These are phyloP conservation scores for Pseudotriccus pelzelni DNA, from an alignment of 2,797 vertebrate species.

Conservation along the genomic window DNA sequence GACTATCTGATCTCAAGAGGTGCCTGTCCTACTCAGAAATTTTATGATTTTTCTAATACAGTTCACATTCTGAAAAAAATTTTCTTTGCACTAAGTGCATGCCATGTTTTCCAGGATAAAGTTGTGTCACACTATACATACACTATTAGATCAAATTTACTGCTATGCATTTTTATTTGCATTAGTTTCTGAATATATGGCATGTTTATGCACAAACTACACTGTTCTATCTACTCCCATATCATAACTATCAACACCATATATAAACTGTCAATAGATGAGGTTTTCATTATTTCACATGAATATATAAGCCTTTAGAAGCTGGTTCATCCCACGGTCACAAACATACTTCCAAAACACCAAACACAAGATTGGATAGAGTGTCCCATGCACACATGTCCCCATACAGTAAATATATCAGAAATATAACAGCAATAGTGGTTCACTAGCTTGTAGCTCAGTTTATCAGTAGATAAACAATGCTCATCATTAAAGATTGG, in stretches of 20 bases:
- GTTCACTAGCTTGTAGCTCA: not conserved
- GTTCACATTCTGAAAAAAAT: not conserved
- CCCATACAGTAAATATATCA: not conserved
- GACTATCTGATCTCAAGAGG: not conserved
- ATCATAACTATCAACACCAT: not conserved
- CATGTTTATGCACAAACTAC: not conserved
- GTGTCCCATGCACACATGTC: rapidly evolving
- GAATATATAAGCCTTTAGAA: not conserved
- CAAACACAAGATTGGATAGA: rapidly evolving
- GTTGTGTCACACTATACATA: not conserved
- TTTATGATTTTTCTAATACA: not conserved
- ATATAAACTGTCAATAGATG: not conserved
- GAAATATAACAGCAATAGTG: not conserved
- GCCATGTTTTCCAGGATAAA: not conserved
- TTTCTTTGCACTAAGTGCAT: not conserved
- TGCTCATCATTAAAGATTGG: not conserved
- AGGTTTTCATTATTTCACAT: not conserved
- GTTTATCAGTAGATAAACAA: not conserved
- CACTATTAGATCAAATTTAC: not conserved
- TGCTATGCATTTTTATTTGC: not conserved
- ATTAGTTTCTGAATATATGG: not conserved
- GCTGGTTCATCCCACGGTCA: not conserved
- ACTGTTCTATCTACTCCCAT: not conserved
- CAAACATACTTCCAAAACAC: not conserved
- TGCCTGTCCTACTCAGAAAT: not conserved